Evolutionary conservation across 2,888 invertebrate species (phyloP).

Genomic region (Metalampra italica): DNA sequence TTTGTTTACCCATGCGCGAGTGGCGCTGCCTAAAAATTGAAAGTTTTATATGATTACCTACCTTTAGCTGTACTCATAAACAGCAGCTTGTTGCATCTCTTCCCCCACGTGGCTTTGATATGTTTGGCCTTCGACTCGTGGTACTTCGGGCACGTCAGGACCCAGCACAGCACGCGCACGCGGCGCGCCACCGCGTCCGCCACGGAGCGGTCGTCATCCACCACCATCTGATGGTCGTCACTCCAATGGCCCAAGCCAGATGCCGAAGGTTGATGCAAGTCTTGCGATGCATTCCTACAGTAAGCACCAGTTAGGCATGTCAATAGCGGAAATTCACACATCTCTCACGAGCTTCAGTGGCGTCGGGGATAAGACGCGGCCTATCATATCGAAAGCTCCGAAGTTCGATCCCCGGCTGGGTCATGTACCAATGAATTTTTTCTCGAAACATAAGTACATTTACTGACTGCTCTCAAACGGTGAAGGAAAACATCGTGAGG

Average conservation of each 20-base stretch:
- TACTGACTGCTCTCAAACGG: too few species aligned
- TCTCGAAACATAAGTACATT: too few species aligned
- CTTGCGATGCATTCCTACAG: slow-evolving; percentile 50
- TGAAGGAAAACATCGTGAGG: too few species aligned
- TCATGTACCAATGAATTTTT: too few species aligned
- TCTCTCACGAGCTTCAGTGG: too few species aligned
- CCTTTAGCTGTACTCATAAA: slow-evolving; percentile 92
- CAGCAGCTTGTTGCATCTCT: slow-evolving; percentile 90
- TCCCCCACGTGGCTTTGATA: slow-evolving; percentile 97
- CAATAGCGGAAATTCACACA: too few species aligned
- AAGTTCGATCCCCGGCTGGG: too few species aligned
- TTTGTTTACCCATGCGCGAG: too few species aligned
- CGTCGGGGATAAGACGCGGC: too few species aligned
- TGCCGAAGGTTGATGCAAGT: slow-evolving; percentile 54
- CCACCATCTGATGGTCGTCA: slow-evolving; percentile 85
- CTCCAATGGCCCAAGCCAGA: slow-evolving; percentile 49
- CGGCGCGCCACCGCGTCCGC: slow-evolving; percentile 85
- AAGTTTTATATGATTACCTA: slow-evolving; percentile 73
- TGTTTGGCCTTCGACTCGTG: slow-evolving; percentile 94
- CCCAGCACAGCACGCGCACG: slow-evolving; percentile 95
- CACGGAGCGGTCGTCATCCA: slow-evolving; percentile 82
- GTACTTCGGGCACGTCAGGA: slow-evolving; percentile 96
- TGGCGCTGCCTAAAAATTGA: too few species aligned
- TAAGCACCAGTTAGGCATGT: too few species aligned
- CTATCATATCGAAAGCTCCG: too few species aligned